These are phyloP conservation scores for Uria aalge DNA, from an alignment of 2,113 vertebrate species.

Conservation along the genomic window DNA sequence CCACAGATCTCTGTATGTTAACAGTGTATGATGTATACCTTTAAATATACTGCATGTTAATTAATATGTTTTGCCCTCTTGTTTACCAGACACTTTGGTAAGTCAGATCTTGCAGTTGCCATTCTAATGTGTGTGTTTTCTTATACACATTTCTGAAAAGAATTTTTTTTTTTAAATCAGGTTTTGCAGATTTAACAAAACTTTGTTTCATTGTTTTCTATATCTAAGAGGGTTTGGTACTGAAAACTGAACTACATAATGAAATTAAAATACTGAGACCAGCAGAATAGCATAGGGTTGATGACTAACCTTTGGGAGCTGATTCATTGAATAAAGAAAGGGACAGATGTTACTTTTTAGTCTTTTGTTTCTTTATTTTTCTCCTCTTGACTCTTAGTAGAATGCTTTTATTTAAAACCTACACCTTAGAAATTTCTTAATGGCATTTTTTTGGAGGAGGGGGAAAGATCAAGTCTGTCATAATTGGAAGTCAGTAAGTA, in stretches of 20 bases:
- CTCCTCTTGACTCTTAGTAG: background rate
- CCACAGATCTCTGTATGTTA: background rate
- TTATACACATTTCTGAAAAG: background rate
- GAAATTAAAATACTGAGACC: constrained; percentile 60
- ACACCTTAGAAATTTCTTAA: background rate
- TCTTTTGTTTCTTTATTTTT: constrained; percentile 19
- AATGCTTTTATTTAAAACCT: constrained; percentile 14
- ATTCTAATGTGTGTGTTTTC: background rate
- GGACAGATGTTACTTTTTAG: constrained; percentile 36
- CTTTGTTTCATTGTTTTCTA: background rate
- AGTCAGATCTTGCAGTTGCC: background rate
- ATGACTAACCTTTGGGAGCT: constrained; percentile 60
- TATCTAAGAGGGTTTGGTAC: constrained; percentile 38
- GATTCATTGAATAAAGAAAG: constrained; percentile 38
- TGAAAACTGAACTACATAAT: constrained; percentile 43
- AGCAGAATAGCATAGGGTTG: constrained; percentile 60
- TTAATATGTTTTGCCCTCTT: background rate
- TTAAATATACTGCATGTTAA: background rate
- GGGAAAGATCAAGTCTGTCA: background rate
- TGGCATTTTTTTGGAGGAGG: background rate
- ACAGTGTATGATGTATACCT: background rate
- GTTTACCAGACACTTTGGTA: background rate
- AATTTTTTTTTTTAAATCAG: background rate
- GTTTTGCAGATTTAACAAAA: background rate
- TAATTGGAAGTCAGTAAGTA: background rate